phyloP scores from a whole-genome alignment of 2,797 vertebrate genomes.

The Acanthurus tractus region DNA sequence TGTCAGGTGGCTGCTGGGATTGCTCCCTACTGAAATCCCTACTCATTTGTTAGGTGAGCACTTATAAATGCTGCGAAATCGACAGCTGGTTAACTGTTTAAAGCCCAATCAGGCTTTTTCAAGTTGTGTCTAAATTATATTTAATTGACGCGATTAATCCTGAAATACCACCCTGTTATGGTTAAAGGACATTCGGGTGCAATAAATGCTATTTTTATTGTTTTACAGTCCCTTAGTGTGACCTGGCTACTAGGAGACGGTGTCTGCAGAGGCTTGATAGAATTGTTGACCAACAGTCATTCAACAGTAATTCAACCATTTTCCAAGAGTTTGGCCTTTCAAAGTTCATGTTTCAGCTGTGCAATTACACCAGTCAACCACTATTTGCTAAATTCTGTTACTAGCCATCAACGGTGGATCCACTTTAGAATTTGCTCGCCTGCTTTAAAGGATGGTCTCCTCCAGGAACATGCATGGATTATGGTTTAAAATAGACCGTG shows the following conservation, averaged over 20 bases:
- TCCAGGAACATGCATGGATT: background rate
- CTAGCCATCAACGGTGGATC: background rate
- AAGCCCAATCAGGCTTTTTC: conserved; percentile 39
- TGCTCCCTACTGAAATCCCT: conserved; percentile 44
- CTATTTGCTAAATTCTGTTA: background rate
- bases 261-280: conserved; percentile 8
- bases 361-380: background rate
- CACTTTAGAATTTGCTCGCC: background rate
- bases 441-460: background rate
- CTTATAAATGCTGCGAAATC: conserved; percentile 41
- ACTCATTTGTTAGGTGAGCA: conserved; percentile 32
- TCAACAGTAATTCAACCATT: background rate
- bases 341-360: background rate
- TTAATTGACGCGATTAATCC: conserved; percentile 22
- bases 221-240: conserved; percentile 1
- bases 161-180: conserved; percentile 1
- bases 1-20: conserved; percentile 56
- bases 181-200: background rate
- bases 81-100: conserved; percentile 45
- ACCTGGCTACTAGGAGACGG: background rate
- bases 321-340: background rate
- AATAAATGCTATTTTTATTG: conserved; percentile 23
- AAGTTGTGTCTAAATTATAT: background rate
- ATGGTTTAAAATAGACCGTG: background rate
- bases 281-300: conserved; percentile 10